Evolutionary conservation across 2,888 invertebrate species (phyloP).

Genomic region (Noctua janthe): DNA sequence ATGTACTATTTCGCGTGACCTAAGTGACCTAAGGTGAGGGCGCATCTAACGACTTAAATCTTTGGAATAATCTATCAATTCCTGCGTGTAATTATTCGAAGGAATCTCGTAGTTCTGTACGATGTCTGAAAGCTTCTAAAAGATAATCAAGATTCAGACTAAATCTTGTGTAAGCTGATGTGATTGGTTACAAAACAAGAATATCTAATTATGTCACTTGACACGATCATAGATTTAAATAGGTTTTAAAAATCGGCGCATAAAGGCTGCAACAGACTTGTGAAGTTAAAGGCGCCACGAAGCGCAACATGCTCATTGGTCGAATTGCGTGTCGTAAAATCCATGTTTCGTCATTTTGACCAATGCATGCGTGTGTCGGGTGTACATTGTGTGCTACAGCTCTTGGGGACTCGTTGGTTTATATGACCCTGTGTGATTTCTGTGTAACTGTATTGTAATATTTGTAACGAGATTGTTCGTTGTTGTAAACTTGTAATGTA

Average conservation of each 20-base stretch:
- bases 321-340: not conserved
- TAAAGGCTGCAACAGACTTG: not conserved
- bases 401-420: not conserved
- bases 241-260: not conserved
- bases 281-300: not conserved
- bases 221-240: not conserved
- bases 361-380: too few species aligned
- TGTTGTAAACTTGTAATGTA: slow-evolving; percentile 39
- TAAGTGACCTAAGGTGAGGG: not conserved
- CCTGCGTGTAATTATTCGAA: not conserved
- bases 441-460: slow-evolving; percentile 9
- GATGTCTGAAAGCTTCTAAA: not conserved
- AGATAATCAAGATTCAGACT: not conserved
- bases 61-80: not conserved
- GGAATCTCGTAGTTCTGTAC: not conserved
- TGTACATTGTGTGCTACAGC: not conserved
- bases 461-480: slow-evolving; percentile 15
- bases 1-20: not conserved
- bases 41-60: not conserved
- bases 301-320: slow-evolving; percentile 1
- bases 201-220: not conserved
- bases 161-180: not conserved
- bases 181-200: not conserved
- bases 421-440: not conserved
- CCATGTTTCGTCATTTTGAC: not conserved